Evolutionary conservation across 2,113 vertebrate genomes (phyloP), one percentile per base, ranked within the genome.

Genomic region (Platichthys stellatus): DNA sequence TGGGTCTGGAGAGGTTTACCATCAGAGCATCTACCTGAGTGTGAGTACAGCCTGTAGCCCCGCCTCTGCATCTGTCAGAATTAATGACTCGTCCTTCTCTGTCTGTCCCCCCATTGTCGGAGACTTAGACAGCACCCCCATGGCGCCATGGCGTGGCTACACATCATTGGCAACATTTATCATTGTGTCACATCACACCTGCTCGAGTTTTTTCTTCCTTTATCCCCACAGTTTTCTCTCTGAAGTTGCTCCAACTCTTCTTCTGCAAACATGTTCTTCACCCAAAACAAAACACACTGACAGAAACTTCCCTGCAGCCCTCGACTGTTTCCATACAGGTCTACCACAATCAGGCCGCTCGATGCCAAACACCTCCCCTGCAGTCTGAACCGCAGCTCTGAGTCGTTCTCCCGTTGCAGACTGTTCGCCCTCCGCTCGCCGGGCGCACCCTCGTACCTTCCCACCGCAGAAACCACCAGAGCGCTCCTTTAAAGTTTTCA

Each of bases 131-230:
- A 31, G 20, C 63, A 64, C 45, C 54, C 31, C 53, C 51, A 62
- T 78, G 84, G 86, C 54, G 26, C 76, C 71, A 47, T 12, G 38
- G 68, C 47, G 60, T 63, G 56, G 60, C 70, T 80, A 64, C 58
- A 57, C 64, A 82, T 84, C 80, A 82, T 69, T 12, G 0, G 28
- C 60, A 74, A 21, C 47, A 56, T 82, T 83, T 76, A 89, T 92
- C 81, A 86, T 49, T 66, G 28, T 84, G 73, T 80, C 70, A 75
- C 51, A 84, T 88, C 78, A 88, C 82, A 83, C 82, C 80, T 87
- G 83, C 80, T 69, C 10, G 67, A 76, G 70, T 64, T 63, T 51
- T 74, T 74, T 66, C 53, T 69, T 47, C 70, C 59, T 70, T 65
- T 24, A 64, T 77, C 69, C 11, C 67, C 49, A 56, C 69, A 77